A percentile compares a stretch with the other conserved stretches of the same genome.
phyloP scores from a whole-genome alignment of 1,140 invertebrate species.

The Chrysopa pallens region DNA sequence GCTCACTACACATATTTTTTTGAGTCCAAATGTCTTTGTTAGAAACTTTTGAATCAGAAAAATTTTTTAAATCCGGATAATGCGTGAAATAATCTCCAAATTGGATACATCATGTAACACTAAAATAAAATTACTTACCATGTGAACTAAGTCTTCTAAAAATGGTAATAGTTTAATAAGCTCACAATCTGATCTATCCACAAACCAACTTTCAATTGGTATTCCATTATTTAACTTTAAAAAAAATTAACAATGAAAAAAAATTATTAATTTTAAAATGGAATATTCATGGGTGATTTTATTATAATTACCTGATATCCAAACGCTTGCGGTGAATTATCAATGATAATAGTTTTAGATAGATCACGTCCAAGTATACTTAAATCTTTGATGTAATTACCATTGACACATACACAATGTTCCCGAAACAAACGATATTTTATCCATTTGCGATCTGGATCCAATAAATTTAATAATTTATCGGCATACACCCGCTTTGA shows the following conservation, averaged over 20 bases:
- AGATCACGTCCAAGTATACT: conserved; percentile 85
- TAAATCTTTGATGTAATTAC: conserved; percentile 94
- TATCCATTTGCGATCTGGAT: conserved; percentile 76
- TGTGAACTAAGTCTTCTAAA: conserved; percentile 66
- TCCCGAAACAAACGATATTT: conserved; percentile 86
- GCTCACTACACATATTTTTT: no score
- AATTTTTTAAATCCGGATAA: no score
- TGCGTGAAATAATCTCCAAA: no score
- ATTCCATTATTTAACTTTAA: conserved; percentile 89
- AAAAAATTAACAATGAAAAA: conserved; percentile 11
- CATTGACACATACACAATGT: conserved; percentile 88
- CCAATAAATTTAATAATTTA: conserved; percentile 81
- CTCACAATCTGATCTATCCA: conserved; percentile 77
- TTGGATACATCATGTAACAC: no score
- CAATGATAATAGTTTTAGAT: conserved; percentile 79
- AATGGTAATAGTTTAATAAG: conserved; percentile 86
- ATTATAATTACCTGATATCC: conserved; percentile 64
- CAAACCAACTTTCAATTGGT: conserved; percentile 95
- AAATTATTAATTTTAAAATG: neutral
- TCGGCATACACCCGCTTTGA: conserved; percentile 93
- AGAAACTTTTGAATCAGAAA: no score
- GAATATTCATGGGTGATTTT: no score
- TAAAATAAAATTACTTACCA: conserved; percentile 31
- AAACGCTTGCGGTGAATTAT: conserved; percentile 86
- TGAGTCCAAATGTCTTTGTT: no score